A percentile compares a stretch with the other conserved stretches of the same genome.
Evolutionary conservation across 2,113 vertebrate species (phyloP).

Genomic region (Bostrychus sinensis): DNA sequence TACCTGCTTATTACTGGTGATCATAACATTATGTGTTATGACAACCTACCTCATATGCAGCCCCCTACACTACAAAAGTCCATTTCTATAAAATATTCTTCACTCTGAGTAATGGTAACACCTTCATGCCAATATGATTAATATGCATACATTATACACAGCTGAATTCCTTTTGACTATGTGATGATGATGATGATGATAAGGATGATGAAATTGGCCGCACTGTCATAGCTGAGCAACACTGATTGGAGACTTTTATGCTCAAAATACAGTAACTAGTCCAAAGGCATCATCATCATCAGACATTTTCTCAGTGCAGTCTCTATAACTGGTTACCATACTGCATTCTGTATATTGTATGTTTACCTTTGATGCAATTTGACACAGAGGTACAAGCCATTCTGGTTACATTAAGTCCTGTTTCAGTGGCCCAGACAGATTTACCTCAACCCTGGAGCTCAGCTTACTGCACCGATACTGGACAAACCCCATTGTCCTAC

Average conservation of each 20-base stretch:
- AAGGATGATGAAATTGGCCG: neutral
- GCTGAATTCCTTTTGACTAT: neutral
- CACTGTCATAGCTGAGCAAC: neutral
- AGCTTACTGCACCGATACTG: conserved; percentile 49
- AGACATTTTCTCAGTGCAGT: too few species aligned
- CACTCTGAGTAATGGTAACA: neutral
- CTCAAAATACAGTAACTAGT: neutral
- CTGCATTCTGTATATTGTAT: neutral
- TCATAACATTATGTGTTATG: too few species aligned
- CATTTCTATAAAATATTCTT: neutral
- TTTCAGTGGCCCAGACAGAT: conserved; percentile 38
- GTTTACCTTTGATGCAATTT: neutral
- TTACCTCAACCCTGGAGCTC: conserved; percentile 34
- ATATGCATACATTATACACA: neutral
- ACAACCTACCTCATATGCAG: too few species aligned
- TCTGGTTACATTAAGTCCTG: conserved; percentile 2
- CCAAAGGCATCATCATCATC: too few species aligned
- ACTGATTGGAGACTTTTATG: neutral
- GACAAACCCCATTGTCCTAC: conserved; percentile 23
- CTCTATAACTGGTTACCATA: too few species aligned
- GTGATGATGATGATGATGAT: neutral
- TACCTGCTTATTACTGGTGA: too few species aligned
- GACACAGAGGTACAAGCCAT: conserved; percentile 21
- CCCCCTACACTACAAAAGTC: too few species aligned
- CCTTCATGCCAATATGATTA: neutral